Evolutionary conservation across 2,113 vertebrate species (phyloP).

Genomic region (Python bivittatus): DNA sequence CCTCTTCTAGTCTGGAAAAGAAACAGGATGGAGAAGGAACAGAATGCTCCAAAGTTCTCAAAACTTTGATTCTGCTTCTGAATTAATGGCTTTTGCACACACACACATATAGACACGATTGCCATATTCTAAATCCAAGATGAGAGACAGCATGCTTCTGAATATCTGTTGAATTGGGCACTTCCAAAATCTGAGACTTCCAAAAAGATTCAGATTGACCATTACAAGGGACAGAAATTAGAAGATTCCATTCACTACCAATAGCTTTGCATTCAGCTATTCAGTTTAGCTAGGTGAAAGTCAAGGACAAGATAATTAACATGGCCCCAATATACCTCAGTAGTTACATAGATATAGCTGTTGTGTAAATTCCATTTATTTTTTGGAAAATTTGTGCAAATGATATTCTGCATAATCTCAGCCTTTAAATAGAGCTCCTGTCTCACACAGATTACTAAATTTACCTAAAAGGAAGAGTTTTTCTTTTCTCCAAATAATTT

Average conservation of each 20-base stretch:
- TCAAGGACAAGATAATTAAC: neutral
- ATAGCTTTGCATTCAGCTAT: too few species aligned
- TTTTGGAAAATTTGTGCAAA: neutral
- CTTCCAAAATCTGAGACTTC: neutral
- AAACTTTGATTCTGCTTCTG: neutral
- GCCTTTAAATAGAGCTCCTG: neutral
- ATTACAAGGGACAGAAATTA: neutral
- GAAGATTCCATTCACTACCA: neutral
- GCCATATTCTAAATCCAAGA: too few species aligned
- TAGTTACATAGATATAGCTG: neutral
- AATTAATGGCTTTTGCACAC: too few species aligned
- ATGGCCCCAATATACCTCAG: neutral
- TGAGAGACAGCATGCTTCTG: neutral
- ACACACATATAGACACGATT: too few species aligned
- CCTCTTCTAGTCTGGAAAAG: neutral
- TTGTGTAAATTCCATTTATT: neutral
- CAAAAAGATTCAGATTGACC: neutral
- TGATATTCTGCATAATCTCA: neutral
- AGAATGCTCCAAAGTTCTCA: neutral
- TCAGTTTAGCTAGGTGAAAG: neutral
- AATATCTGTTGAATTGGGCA: neutral
- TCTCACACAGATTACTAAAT: neutral
- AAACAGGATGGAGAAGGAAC: too few species aligned
- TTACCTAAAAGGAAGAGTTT: neutral
- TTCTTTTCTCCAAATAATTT: neutral